A percentile compares a stretch with the other conserved stretches of the same genome.
Evolutionary conservation across 2,888 invertebrate genomes (phyloP).

Genomic region (Orthosia gothica): DNA sequence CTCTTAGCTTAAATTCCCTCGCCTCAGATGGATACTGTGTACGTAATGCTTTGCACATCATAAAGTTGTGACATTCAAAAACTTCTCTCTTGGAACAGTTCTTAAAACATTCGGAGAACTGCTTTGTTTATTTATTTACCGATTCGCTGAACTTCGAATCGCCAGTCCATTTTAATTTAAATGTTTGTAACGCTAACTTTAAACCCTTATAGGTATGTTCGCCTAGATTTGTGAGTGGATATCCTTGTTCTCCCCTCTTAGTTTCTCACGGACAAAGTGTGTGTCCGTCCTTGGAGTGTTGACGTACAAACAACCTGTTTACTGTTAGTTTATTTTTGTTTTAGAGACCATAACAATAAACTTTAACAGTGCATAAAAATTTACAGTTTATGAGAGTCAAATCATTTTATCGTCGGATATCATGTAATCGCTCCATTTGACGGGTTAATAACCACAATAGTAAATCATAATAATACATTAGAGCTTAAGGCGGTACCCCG

Average conservation of each 20-base stretch:
- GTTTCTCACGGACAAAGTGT: not conserved
- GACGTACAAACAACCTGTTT: slow-evolving; percentile 21
- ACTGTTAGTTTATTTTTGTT: slow-evolving; percentile 16
- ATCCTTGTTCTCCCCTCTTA: not conserved
- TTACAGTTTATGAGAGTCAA: not conserved
- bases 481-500: too few relatives aligned
- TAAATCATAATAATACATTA: not conserved
- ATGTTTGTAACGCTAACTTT: not conserved
- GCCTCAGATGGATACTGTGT: slow-evolving; percentile 97
- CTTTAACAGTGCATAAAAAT: not conserved
- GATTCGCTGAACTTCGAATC: not conserved
- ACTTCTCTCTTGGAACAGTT: not conserved
- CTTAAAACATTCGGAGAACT: not conserved
- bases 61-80: not conserved
- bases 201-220: not conserved
- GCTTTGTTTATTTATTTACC: slow-evolving; percentile 26
- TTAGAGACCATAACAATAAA: slow-evolving; percentile 12
- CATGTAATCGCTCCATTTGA: not conserved
- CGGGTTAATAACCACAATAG: too few relatives aligned
- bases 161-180: not conserved
- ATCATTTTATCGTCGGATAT: not conserved
- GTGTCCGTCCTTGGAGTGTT: not conserved
- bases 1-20: slow-evolving; percentile 93
- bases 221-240: not conserved
- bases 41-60: slow-evolving; percentile 83